Evolutionary conservation across 2,797 vertebrate genomes (phyloP), one percentile per base, ranked within the genome.

Genomic region (Siniperca undulata): DNA sequence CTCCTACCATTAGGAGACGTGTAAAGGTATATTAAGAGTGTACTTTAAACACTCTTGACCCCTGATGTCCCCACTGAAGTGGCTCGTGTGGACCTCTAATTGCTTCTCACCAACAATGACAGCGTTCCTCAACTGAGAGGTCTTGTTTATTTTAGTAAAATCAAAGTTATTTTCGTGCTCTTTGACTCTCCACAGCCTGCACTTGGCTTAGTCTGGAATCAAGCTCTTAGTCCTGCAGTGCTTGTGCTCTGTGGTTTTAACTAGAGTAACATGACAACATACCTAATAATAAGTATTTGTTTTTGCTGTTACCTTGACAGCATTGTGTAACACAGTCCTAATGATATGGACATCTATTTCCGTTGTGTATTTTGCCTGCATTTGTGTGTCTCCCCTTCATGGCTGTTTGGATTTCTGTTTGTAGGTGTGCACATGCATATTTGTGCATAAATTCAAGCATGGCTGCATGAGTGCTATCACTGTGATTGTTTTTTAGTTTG

Each of bases 11-110:
- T 82, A 65, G 27, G 69, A 84, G 64, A 83, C 86, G 70, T 83
- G 80, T 36, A 86, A 92, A 91, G 61, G 87, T 90, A 87, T 92
- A 91, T 92, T 83, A 90, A 91, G 85, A 88, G 82, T 81, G 74
- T 61, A 55, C 86, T 94, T 91, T 66, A 89, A 91, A 85, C 84
- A 86, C 85, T 91, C 92, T 92, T 93, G 88, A 94, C 90, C 89
- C 75, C 75, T 34, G 71, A 73, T 67, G 75, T 85, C 82, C 65
- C 70, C 52, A 16, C 64, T 91, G 69, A 86, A 93, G 89, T 88
- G 88, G 71, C 83, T 86, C 68, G 34, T 62, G 44, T 84, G 84
- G 88, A 85, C 82, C 78, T 79, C 87, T 91, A 91, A 93, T 93
- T 92, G 87, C 92, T 93, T 86, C 77, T 84, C 86, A 76, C 82